Evolutionary conservation across 1,140 invertebrate genomes (phyloP).

Genomic region (Eriosoma lanigerum): DNA sequence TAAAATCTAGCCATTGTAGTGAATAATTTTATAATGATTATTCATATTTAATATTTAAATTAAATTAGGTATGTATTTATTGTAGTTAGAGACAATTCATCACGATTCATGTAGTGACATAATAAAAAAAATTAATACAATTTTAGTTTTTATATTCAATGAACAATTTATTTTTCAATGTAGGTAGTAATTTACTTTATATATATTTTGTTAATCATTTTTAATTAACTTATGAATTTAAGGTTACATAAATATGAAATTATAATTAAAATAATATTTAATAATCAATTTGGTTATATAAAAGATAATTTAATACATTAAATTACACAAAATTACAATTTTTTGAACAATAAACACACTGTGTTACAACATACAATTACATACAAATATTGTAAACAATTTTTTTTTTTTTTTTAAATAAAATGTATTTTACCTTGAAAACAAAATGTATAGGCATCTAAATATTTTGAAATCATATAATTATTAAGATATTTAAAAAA

Average conservation of each 20-base stretch:
- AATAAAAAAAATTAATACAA: too few relatives aligned
- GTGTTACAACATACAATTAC: not conserved
- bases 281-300: not conserved
- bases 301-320: not conserved
- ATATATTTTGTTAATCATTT: too few relatives aligned
- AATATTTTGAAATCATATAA: not conserved
- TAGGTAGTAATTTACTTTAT: too few relatives aligned
- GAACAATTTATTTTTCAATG: too few relatives aligned
- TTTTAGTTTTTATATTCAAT: too few relatives aligned
- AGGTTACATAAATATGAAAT: not conserved
- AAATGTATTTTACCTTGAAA: conserved; percentile 5
- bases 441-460: conserved; percentile 31
- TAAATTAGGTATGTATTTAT: too few relatives aligned
- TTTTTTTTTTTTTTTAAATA: not conserved
- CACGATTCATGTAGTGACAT: too few relatives aligned
- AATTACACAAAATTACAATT: not conserved
- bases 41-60: too few relatives aligned
- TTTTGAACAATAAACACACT: not conserved
- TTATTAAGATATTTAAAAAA: conserved; percentile 32
- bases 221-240: too few relatives aligned
- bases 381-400: not conserved
- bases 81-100: too few relatives aligned
- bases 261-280: not conserved
- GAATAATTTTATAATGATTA: too few relatives aligned
- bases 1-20: too few relatives aligned